Percentiles rank a stretch among this genome's conserved stretches.
phyloP scores from a whole-genome alignment of 2,888 invertebrate genomes.

The Drosophila eohydei region DNA sequence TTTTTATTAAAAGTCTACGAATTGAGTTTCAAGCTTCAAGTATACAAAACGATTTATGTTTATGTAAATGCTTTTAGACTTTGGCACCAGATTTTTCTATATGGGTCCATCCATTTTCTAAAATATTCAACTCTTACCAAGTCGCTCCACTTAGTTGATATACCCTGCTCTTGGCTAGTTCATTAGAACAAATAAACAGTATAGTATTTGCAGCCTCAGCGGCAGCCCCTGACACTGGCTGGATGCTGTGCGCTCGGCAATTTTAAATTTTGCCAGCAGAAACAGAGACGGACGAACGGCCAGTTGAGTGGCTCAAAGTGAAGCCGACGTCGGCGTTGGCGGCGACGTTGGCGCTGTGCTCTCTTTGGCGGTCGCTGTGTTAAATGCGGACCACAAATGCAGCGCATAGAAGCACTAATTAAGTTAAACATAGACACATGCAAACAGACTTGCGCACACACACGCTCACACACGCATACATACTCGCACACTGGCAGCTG shows the following conservation, averaged over 20 bases:
- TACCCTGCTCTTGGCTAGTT: conserved; percentile 2
- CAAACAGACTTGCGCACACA: conserved; percentile 61
- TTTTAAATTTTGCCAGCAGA: conserved; percentile 67
- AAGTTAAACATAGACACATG: conserved; percentile 79
- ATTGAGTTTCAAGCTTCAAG: too few species aligned
- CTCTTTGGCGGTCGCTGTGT: conserved; percentile 65
- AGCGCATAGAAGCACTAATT: conserved; percentile 75
- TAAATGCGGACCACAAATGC: conserved; percentile 77
- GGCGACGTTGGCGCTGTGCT: conserved; percentile 23
- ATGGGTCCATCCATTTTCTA: too few species aligned
- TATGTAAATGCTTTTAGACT: too few species aligned
- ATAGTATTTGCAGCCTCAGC: conserved; percentile 38
- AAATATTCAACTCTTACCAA: background rate
- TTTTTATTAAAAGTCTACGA: too few species aligned
- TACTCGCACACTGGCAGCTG: conserved; percentile 20
- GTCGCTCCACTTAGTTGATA: background rate
- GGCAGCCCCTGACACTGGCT: conserved; percentile 28
- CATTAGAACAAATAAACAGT: conserved; percentile 61
- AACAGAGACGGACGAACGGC: conserved; percentile 18
- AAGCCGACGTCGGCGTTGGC: conserved; percentile 21
- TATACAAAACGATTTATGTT: too few species aligned
- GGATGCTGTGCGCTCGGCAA: conserved; percentile 57
- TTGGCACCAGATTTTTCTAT: too few species aligned
- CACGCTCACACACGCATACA: conserved; percentile 29
- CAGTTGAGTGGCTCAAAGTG: conserved; percentile 47